phyloP scores from a whole-genome alignment of 2,113 vertebrate species.

The Morone chrysops region DNA sequence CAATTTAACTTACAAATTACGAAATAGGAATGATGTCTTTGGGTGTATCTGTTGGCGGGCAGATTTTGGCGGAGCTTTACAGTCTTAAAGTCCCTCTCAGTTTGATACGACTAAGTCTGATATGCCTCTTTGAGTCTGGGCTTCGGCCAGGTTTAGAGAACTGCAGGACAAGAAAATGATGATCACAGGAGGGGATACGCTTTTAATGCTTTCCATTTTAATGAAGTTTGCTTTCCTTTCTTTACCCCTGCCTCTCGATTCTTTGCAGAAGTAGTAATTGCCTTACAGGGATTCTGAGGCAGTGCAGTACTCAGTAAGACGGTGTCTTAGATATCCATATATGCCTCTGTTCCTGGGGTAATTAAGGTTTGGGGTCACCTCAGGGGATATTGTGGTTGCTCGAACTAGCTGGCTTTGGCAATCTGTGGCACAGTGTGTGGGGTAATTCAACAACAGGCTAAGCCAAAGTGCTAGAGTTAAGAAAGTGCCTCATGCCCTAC shows the following conservation, averaged over 20 bases:
- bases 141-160: slow-evolving; percentile 54
- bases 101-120: slow-evolving; percentile 44
- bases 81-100: slow-evolving; percentile 20
- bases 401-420: slow-evolving; percentile 44
- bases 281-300: slow-evolving; percentile 54
- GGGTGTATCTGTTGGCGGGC: slow-evolving; percentile 15
- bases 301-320: slow-evolving; percentile 37
- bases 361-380: slow-evolving; percentile 70
- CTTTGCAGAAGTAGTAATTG: slow-evolving; percentile 60
- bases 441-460: slow-evolving; percentile 40
- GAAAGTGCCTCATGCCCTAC: slow-evolving; percentile 44
- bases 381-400: slow-evolving; percentile 58
- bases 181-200: slow-evolving; percentile 45
- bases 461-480: slow-evolving; percentile 21
- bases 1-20: slow-evolving; percentile 52
- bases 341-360: slow-evolving; percentile 59
- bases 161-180: slow-evolving; percentile 54
- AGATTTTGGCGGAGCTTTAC: slow-evolving; percentile 38
- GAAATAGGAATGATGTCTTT: slow-evolving; percentile 31
- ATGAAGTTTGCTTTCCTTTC: slow-evolving; percentile 65
- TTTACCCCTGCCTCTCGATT: slow-evolving; percentile 48
- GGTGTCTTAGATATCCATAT: slow-evolving; percentile 61
- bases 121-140: slow-evolving; percentile 41
- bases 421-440: slow-evolving; percentile 40
- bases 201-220: slow-evolving; percentile 68